Evolutionary conservation across 2,797 vertebrate genomes (phyloP), one percentile per base, ranked within the genome.

Genomic region (Fratercula arctica): DNA sequence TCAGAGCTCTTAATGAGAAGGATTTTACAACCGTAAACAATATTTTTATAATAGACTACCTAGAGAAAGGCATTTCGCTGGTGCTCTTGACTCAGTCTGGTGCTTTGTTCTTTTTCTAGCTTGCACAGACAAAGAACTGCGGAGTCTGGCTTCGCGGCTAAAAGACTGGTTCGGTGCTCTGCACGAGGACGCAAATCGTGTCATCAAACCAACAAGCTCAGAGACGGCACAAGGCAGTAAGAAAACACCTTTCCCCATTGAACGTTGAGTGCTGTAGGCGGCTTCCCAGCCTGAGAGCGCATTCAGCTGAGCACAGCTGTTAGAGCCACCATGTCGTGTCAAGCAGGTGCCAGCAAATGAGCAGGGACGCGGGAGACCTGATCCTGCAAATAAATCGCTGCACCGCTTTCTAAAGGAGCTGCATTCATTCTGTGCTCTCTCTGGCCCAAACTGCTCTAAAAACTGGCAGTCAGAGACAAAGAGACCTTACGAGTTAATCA

Each of bases 81-180:
- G 26, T 78, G 83, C 24, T 89, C 20, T 80, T 85, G 70, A 74
- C 73, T 89, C 57, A 95, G 14, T 11, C 11, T 43, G 26, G 51
- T 91, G 63, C 68, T 77, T 79, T 87, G 82, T 90, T 96, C 95
- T 96, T 28, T 80, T 95, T 48, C 54, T 86, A 99, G 99, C 97
- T 78, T 99, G 98, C 95, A 98, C 97, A 5, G 98, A 98, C 97
- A 98, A 98, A 64, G 98, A 98, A 7, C 54, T 98, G 97, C 98
- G 98, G 97, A 99, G 93, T 89, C 98, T 99, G 26, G 99, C 99
- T 39, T 99, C 99, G 14, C 98, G 99, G 90, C 98, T 99, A 87
- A 99, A 99, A 92, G 99, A 99, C 95, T 99, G 99, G 99, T 99
- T 99, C 9, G 99, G 99, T 48, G 98, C 99, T 96, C 98, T 99